Conservation (phyloP, 1,140 invertebrate species). For the Orius insidiosus region DNA sequence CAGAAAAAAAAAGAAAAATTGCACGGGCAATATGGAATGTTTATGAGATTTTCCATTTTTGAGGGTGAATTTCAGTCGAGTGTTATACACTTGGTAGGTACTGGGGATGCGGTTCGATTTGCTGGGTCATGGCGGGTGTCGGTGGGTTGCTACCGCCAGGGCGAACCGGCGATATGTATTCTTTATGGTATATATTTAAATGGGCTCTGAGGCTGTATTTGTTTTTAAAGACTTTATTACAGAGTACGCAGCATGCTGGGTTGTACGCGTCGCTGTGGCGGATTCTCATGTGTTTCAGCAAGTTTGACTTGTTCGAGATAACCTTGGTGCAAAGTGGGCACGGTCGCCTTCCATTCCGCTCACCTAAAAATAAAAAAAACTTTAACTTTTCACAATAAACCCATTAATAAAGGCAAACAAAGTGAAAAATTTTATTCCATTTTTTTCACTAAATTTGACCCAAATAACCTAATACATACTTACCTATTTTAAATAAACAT, state of each 20-base stretch:
- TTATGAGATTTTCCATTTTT: too few species aligned
- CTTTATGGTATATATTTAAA: conserved; percentile 26
- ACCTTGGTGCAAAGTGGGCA: conserved; percentile 28
- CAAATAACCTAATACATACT: conserved; percentile 1
- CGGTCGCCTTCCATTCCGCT: conserved; percentile 22
- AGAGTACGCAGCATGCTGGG: conserved; percentile 36
- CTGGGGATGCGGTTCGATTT: too few species aligned
- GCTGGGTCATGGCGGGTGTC: too few species aligned
- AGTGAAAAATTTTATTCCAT: too few species aligned
- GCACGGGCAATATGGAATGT: too few species aligned
- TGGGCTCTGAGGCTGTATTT: conserved; percentile 45
- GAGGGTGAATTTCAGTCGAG: too few species aligned
- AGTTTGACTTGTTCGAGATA: conserved; percentile 28
- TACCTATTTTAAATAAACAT: not conserved
- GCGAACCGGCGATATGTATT: conserved; percentile 12
- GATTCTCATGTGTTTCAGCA: conserved; percentile 28
- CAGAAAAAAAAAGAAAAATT: too few species aligned
- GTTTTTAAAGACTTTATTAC: conserved; percentile 49
- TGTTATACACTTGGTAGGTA: too few species aligned
- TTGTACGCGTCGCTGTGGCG: conserved; percentile 25
- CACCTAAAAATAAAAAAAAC: conserved; percentile 7
- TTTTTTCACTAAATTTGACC: too few species aligned
- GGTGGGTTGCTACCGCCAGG: not conserved
- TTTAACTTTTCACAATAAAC: not conserved
- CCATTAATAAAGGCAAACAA: not conserved